phyloP scores from a whole-genome alignment of 2,888 invertebrate species.

The Ophioninae sp. region DNA sequence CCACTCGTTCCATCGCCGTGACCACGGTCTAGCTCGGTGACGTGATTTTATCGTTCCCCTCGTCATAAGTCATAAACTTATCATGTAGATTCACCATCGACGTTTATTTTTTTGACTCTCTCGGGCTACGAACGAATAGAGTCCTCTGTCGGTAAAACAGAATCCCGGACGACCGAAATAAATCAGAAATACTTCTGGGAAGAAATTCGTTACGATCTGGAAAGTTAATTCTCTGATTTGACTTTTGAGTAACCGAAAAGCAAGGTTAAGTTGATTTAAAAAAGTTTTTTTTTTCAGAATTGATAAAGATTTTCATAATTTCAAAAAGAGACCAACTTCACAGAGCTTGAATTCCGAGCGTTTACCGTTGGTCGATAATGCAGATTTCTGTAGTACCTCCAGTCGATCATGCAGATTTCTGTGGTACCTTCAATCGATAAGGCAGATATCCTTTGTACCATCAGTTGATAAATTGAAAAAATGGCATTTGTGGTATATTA shows the following conservation, averaged over 20 bases:
- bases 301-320: neutral
- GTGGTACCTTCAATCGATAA: no score
- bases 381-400: neutral
- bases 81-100: constrained; percentile 47
- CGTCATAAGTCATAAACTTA: constrained; percentile 49
- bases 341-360: neutral
- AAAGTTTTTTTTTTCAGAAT: no score
- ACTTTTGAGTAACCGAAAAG: no score
- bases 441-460: no score
- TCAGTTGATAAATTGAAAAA: no score
- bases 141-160: constrained; percentile 46
- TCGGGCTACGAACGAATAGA: neutral
- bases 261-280: no score
- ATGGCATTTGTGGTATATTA: no score
- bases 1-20: constrained; percentile 68
- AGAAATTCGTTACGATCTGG: neutral
- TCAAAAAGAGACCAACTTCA: no score
- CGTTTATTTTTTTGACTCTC: constrained; percentile 31
- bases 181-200: neutral
- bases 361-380: neutral
- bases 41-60: constrained; percentile 53
- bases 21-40: constrained; percentile 48
- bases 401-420: neutral
- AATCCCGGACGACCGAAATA: neutral
- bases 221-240: no score